Conservation (phyloP, 2,797 vertebrate species). For the Phaenicophaeus curvirostris region DNA sequence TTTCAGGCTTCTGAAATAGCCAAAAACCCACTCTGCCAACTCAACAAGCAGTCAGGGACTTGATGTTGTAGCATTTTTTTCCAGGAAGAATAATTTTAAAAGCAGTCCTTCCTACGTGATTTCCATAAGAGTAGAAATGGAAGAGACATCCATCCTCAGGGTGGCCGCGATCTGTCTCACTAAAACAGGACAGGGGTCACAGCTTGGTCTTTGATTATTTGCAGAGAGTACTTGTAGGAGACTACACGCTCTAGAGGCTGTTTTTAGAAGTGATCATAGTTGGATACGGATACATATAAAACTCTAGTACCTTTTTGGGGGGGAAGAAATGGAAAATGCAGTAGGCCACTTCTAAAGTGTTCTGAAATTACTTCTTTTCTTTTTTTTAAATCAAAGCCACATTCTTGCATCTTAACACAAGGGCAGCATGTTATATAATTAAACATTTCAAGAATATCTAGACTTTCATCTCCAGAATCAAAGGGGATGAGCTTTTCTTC, state of each 20-base stretch:
- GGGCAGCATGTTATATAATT: not conserved
- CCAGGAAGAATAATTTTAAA: not conserved
- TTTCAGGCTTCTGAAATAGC: not conserved
- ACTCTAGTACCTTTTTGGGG: not conserved
- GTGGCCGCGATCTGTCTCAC: not conserved
- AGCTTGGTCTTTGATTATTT: not conserved
- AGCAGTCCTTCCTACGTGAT: not conserved
- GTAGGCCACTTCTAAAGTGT: not conserved
- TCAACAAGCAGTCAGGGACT: not conserved
- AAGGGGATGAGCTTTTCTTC: not conserved
- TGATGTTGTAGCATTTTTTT: not conserved
- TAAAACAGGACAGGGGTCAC: not conserved
- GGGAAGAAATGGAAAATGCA: not conserved
- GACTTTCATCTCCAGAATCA: conserved; percentile 46
- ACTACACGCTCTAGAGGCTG: not conserved
- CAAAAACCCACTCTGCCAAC: not conserved
- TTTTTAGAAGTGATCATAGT: not conserved
- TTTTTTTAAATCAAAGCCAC: not conserved
- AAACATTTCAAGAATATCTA: not conserved
- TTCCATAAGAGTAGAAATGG: not conserved
- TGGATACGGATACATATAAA: not conserved
- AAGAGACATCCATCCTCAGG: not conserved
- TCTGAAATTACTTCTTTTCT: not conserved
- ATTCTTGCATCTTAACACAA: not conserved
- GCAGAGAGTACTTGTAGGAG: not conserved